These are phyloP conservation scores for Artemia sinica DNA, from an alignment of 2,888 invertebrate genomes.

Conservation along the genomic window DNA sequence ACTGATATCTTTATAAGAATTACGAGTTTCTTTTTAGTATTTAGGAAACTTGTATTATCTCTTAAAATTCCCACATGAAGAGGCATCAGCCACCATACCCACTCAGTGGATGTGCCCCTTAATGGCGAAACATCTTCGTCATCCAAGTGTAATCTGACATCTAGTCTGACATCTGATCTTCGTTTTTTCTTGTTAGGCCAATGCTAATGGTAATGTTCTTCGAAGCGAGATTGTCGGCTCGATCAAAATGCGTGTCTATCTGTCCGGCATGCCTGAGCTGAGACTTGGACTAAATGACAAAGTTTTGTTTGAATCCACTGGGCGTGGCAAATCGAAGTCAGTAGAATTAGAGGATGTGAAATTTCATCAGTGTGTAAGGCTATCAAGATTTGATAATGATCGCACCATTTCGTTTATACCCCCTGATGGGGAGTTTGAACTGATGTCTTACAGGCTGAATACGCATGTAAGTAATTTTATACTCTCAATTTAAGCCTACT, in stretches of 20 bases:
- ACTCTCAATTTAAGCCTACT: too few relatives aligned
- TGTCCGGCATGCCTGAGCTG: constrained; percentile 96
- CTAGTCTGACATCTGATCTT: background rate
- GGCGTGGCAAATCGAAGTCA: constrained; percentile 89
- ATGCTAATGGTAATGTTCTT: constrained; percentile 88
- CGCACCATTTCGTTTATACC: constrained; percentile 96
- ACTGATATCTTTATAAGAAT: too few relatives aligned
- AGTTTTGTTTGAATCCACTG: constrained; percentile 91
- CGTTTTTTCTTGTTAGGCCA: constrained; percentile 39
- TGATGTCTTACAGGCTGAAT: constrained; percentile 93
- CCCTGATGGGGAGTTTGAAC: constrained; percentile 95
- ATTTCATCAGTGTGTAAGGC: constrained; percentile 91
- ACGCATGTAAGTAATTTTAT: constrained; percentile 51
- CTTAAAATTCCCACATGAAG: too few relatives aligned
- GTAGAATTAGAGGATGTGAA: constrained; percentile 97
- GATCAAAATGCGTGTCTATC: constrained; percentile 93
- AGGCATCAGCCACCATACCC: too few relatives aligned
- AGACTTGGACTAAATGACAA: constrained; percentile 92
- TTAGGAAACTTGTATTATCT: too few relatives aligned
- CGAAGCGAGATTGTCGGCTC: constrained; percentile 95
- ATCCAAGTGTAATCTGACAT: background rate
- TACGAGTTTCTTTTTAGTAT: too few relatives aligned
- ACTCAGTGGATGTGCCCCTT: too few relatives aligned
- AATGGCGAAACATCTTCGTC: too few relatives aligned
- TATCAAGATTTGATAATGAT: constrained; percentile 88